Percentiles rank a stretch among this genome's conserved stretches.
Evolutionary conservation across 2,888 invertebrate genomes (phyloP).

Genomic region (Cepaea hortensis): DNA sequence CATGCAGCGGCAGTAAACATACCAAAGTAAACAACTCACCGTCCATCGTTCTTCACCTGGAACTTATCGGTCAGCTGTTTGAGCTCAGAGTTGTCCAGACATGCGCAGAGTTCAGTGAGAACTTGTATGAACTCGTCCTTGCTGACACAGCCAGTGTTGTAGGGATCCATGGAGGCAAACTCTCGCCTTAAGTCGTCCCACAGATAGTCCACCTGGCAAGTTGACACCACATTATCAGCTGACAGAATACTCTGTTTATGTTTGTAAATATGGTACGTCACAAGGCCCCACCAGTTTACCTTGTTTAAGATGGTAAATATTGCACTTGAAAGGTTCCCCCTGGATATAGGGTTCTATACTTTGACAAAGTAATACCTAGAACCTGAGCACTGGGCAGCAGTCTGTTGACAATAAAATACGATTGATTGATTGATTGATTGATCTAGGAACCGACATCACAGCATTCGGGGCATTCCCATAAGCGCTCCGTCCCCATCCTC

Average conservation of each 20-base stretch:
- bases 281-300: no score
- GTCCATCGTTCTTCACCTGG: slow-evolving; percentile 66
- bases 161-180: slow-evolving; percentile 75
- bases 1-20: not conserved
- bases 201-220: slow-evolving; percentile 74
- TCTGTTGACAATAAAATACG: no score
- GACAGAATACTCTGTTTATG: not conserved
- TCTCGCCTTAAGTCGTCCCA: slow-evolving; percentile 74
- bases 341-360: no score
- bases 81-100: slow-evolving; percentile 73
- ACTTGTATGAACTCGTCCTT: slow-evolving; percentile 74
- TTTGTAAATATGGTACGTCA: no score
- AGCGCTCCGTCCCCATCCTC: no score
- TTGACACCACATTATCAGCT: not conserved
- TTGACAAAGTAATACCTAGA: no score
- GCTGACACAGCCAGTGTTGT: slow-evolving; percentile 71
- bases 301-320: no score
- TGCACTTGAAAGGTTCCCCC: no score
- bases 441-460: no score
- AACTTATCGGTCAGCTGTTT: slow-evolving; percentile 69
- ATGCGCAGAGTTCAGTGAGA: slow-evolving; percentile 73
- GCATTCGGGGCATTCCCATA: no score
- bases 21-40: slow-evolving; percentile 56
- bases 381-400: no score
- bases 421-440: no score